phyloP scores from a whole-genome alignment of 2,797 vertebrate species.

The Synaphobranchus kaupii region DNA sequence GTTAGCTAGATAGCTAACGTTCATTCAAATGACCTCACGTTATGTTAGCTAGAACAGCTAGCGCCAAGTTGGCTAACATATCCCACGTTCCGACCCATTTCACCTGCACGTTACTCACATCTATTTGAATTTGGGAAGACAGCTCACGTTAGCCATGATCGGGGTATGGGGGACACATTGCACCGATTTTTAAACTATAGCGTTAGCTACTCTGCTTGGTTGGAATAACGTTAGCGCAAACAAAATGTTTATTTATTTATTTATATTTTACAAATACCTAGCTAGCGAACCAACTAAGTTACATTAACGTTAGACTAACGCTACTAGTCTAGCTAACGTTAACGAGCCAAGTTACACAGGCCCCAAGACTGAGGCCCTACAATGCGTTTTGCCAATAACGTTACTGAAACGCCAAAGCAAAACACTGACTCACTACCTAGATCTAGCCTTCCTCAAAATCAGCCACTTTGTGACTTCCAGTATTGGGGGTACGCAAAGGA shows the following conservation, averaged over 20 bases:
- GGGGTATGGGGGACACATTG: no score
- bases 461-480: neutral
- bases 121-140: no score
- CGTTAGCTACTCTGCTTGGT: no score
- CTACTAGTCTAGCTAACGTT: neutral
- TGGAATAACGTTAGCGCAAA: neutral
- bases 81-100: no score
- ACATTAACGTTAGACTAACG: neutral
- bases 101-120: no score
- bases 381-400: neutral
- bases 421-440: neutral
- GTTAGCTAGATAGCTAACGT: no score
- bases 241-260: neutral
- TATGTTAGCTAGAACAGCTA: no score
- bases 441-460: neutral
- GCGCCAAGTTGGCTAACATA: no score
- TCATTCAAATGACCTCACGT: no score
- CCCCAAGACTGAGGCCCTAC: neutral
- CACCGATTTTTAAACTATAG: no score
- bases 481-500: no score
- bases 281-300: neutral
- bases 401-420: neutral
- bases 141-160: no score
- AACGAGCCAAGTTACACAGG: neutral
- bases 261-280: neutral